Percentiles rank a stretch among this genome's conserved stretches.
Evolutionary conservation across 2,113 vertebrate genomes (phyloP).

Genomic region (Alosa alosa): DNA sequence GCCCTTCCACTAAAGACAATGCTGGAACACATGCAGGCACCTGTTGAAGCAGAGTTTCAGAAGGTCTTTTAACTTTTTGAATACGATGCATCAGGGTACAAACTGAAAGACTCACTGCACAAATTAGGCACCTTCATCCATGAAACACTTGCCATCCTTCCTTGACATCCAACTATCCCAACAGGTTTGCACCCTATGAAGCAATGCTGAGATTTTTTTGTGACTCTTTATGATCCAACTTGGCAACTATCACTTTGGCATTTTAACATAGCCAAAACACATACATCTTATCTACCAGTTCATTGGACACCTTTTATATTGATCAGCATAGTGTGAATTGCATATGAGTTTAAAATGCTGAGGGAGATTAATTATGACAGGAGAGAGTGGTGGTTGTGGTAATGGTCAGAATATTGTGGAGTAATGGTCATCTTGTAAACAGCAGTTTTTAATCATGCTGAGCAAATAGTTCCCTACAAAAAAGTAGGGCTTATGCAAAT

Average conservation of each 20-base stretch:
- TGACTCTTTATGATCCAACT: too few relatives aligned
- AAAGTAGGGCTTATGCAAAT: neutral
- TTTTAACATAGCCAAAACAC: too few relatives aligned
- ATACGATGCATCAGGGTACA: neutral
- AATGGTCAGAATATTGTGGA: neutral
- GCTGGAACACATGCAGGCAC: neutral
- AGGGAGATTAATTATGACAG: neutral
- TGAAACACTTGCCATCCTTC: too few relatives aligned
- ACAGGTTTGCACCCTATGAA: too few relatives aligned
- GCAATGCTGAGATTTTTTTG: too few relatives aligned
- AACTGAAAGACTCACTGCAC: neutral
- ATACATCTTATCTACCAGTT: neutral
- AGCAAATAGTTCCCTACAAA: neutral
- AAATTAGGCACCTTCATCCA: neutral
- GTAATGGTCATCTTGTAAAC: neutral
- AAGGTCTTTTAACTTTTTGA: neutral
- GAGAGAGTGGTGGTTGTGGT: neutral
- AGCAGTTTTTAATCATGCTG: neutral
- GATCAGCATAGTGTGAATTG: neutral
- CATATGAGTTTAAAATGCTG: neutral
- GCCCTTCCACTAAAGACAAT: neutral
- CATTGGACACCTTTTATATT: neutral
- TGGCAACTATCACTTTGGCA: too few relatives aligned
- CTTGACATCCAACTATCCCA: too few relatives aligned
- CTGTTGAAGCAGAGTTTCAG: slow-evolving; percentile 2